Conservation (phyloP, 1,140 invertebrate genomes). For the Atta cephalotes region DNA sequence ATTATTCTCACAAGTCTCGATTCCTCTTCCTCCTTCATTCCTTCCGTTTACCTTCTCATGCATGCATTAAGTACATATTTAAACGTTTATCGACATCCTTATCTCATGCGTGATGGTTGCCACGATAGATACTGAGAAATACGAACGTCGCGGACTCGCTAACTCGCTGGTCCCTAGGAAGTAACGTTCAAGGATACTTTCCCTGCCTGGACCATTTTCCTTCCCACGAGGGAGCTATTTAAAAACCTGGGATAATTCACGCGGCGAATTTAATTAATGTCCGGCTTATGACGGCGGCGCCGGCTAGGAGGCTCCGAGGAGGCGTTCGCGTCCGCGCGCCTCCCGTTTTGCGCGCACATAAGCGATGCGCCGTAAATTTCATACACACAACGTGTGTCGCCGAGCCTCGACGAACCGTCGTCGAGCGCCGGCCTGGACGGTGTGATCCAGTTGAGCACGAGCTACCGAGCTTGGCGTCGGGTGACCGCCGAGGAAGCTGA, state of each 20-base stretch:
- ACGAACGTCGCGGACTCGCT: neutral
- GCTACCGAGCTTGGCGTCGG: conserved; percentile 62
- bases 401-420: conserved; percentile 25
- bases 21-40: neutral
- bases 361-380: conserved; percentile 71
- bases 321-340: neutral
- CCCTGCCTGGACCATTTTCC: neutral
- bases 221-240: neutral
- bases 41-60: neutral
- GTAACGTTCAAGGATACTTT: neutral
- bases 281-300: neutral
- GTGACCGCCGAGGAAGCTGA: neutral
- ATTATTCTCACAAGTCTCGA: neutral
- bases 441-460: conserved; percentile 72
- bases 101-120: neutral
- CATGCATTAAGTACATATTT: conserved; percentile 36
- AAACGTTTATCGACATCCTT: conserved; percentile 31
- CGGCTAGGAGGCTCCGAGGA: neutral
- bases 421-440: conserved; percentile 51
- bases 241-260: neutral
- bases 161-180: neutral
- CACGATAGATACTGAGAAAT: neutral
- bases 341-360: conserved; percentile 38
- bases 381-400: conserved; percentile 63
- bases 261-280: neutral